Percentiles rank a stretch among this genome's conserved stretches.
phyloP scores from a whole-genome alignment of 2,797 vertebrate species.

The Danio albolineatus region DNA sequence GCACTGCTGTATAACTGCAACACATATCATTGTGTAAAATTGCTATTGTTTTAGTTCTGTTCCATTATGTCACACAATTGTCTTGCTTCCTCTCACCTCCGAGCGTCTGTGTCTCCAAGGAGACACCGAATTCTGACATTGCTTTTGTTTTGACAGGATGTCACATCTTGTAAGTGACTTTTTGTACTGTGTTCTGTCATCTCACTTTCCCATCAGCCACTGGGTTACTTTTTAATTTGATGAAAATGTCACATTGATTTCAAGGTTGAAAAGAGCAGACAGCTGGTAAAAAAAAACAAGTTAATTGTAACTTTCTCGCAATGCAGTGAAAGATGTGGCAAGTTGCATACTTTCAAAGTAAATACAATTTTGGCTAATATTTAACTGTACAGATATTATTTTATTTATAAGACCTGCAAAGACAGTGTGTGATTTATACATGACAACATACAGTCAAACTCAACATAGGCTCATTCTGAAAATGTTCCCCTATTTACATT shows the following conservation, averaged over 20 bases:
- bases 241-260: background rate
- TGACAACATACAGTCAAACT: background rate
- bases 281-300: background rate
- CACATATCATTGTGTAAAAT: background rate
- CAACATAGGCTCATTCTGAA: too few species aligned
- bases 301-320: background rate
- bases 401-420: background rate
- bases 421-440: background rate
- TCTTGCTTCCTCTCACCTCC: constrained; percentile 31
- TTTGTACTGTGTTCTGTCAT: constrained; percentile 29
- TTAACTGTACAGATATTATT: background rate
- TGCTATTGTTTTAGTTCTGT: background rate
- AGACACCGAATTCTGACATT: constrained; percentile 50
- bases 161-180: constrained; percentile 51
- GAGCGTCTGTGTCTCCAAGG: constrained; percentile 34
- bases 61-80: background rate
- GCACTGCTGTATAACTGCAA: background rate
- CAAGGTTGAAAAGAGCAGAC: constrained; percentile 13
- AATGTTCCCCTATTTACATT: too few species aligned
- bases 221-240: constrained; percentile 44
- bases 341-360: background rate
- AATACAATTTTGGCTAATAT: background rate
- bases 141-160: constrained; percentile 59
- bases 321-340: background rate
- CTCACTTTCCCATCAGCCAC: constrained; percentile 2